A percentile compares a stretch with the other conserved stretches of the same genome.
Conservation (phyloP, 2,113 vertebrate species). For the Calidris pugnax region DNA sequence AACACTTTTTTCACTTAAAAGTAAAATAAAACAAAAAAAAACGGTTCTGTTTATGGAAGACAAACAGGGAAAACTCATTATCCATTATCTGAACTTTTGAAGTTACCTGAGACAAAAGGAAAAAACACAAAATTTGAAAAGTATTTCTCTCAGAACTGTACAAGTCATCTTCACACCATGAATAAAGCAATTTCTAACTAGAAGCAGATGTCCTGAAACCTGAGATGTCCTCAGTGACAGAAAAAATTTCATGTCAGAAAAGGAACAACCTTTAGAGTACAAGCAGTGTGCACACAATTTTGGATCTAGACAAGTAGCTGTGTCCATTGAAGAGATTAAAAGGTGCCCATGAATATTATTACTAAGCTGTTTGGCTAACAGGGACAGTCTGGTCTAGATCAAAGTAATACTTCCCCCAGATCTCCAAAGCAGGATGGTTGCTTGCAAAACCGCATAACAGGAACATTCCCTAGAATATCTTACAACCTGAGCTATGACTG, state of each 20-base stretch:
- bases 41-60: rapidly evolving
- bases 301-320: background rate
- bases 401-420: background rate
- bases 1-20: background rate
- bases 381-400: background rate
- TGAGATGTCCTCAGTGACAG: background rate
- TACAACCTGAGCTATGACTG: background rate
- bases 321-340: background rate
- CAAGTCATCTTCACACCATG: background rate
- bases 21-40: background rate
- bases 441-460: background rate
- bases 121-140: background rate
- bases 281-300: background rate
- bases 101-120: background rate
- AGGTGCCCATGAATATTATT: background rate
- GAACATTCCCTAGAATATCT: background rate
- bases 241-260: background rate
- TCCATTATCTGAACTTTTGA: background rate
- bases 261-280: background rate
- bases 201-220: background rate
- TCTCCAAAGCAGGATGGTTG: background rate
- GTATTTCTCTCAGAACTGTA: background rate
- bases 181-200: background rate
- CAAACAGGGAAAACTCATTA: background rate
- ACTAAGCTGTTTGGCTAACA: background rate